These are phyloP conservation scores for Esperia sulphurella DNA, from an alignment of 2,888 invertebrate species.

Conservation along the genomic window DNA sequence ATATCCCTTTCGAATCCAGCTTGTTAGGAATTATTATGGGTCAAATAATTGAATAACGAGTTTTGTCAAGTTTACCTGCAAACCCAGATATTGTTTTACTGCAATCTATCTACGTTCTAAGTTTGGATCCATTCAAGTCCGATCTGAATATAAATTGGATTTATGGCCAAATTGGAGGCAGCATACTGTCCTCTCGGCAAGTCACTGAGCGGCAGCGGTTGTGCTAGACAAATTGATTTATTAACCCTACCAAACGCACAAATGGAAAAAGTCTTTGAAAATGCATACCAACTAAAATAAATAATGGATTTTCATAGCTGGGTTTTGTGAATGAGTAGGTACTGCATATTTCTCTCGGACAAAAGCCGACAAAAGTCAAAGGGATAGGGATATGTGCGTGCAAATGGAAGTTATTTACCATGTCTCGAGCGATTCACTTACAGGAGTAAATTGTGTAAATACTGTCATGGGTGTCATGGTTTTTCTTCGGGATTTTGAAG, in stretches of 20 bases:
- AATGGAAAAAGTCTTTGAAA: conserved; percentile 10
- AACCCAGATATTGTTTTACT: neutral
- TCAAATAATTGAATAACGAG: neutral
- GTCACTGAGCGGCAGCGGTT: conserved; percentile 37
- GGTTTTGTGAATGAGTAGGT: too few relatives aligned
- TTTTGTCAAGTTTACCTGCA: conserved; percentile 25
- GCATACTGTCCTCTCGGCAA: conserved; percentile 41
- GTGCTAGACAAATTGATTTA: conserved; percentile 56
- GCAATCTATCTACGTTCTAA: conserved; percentile 53
- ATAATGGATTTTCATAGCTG: neutral
- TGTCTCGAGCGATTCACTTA: too few relatives aligned
- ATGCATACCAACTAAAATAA: neutral
- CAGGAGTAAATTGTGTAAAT: too few relatives aligned
- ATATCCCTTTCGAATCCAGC: too few relatives aligned
- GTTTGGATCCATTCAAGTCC: conserved; percentile 55
- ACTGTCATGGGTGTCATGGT: too few relatives aligned
- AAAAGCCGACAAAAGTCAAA: too few relatives aligned
- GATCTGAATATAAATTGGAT: conserved; percentile 66
- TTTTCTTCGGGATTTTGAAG: too few relatives aligned
- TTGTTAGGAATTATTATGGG: too few relatives aligned
- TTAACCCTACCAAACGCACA: conserved; percentile 22
- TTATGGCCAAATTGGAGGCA: conserved; percentile 47
- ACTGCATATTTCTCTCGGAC: too few relatives aligned
- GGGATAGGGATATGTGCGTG: too few relatives aligned
- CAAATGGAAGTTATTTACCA: too few relatives aligned